Conservation (phyloP, 2,797 vertebrate genomes). For the Myiotriccus ornatus region DNA sequence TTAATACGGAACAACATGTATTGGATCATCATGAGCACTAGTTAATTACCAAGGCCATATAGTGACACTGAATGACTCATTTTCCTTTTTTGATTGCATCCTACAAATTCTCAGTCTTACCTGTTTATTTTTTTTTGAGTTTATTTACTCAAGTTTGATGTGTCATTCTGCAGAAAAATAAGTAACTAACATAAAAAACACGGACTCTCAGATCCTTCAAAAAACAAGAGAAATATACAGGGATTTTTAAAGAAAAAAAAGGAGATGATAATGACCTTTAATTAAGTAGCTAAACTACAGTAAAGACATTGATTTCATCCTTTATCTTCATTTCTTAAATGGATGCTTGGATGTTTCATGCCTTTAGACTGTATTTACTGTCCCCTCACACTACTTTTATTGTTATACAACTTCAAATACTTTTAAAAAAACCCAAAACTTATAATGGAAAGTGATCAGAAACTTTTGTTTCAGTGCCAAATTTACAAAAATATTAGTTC, state of each 20-base stretch:
- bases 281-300: neutral
- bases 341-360: neutral
- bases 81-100: neutral
- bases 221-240: neutral
- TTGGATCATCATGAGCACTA: neutral
- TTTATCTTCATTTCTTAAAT: neutral
- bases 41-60: neutral
- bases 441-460: neutral
- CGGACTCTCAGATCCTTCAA: neutral
- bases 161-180: neutral
- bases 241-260: neutral
- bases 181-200: neutral
- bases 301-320: neutral
- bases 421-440: neutral
- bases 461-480: neutral
- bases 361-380: neutral
- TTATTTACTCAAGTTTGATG: neutral
- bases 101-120: neutral
- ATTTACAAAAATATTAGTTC: neutral
- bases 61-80: neutral
- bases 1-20: neutral
- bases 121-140: no score
- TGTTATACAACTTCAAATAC: neutral
- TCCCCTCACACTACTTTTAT: neutral
- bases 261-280: neutral